These are phyloP conservation scores for Phaethornis superciliosus DNA, from an alignment of 2,113 vertebrate genomes.

Conservation along the genomic window DNA sequence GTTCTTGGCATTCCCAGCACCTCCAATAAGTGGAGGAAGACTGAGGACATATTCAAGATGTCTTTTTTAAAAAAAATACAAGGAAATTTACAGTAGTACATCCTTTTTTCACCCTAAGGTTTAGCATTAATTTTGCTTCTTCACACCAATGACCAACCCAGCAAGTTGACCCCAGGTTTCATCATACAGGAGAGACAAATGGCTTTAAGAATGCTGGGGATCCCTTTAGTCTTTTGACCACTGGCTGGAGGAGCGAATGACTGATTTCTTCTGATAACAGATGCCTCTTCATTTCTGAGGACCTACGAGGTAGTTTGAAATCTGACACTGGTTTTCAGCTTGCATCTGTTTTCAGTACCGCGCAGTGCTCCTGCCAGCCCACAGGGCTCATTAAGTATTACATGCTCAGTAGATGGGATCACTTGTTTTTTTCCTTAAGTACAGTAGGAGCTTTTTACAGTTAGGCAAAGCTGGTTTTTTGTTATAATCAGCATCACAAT, in stretches of 20 bases:
- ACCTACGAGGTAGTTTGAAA: slow-evolving; percentile 57
- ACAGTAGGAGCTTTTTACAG: slow-evolving; percentile 12
- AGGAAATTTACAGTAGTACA: not conserved
- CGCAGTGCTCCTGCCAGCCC: slow-evolving; percentile 31
- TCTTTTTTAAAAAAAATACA: not conserved
- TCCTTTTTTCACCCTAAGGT: not conserved
- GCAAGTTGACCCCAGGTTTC: not conserved
- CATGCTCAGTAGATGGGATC: not conserved
- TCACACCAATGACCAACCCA: not conserved
- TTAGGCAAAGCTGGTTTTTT: not conserved
- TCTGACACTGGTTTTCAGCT: slow-evolving; percentile 19
- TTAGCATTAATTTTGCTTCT: not conserved
- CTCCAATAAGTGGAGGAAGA: not conserved
- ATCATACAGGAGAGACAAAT: not conserved
- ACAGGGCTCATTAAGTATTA: not conserved
- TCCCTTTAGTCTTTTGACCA: not conserved
- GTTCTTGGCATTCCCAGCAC: not conserved
- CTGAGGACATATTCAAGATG: not conserved
- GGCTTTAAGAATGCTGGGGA: not conserved
- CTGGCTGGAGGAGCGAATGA: not conserved
- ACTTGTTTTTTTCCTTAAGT: not conserved
- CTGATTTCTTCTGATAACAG: slow-evolving; percentile 23
- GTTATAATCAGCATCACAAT: not conserved
- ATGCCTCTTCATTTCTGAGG: slow-evolving; percentile 41
- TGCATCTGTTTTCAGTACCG: not conserved